Conservation (phyloP, 2,888 invertebrate species). For the Labia minor region DNA sequence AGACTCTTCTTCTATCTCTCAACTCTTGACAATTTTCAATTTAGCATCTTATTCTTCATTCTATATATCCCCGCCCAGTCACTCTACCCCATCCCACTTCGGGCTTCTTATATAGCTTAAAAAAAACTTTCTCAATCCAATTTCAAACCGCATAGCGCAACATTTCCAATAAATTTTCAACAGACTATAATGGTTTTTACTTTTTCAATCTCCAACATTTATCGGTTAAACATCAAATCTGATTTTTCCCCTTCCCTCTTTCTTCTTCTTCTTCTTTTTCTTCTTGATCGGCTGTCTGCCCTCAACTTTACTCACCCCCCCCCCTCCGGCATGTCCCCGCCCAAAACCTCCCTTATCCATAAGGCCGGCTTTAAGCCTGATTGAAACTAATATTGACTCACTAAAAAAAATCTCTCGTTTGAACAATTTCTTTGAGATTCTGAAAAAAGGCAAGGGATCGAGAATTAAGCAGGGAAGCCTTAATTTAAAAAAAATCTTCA, state of each 20-base stretch:
- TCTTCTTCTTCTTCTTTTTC: conserved; percentile 13
- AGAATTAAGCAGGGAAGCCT: neutral
- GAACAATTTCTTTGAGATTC: conserved; percentile 1
- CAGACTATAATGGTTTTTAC: conserved; percentile 13
- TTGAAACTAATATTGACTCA: conserved; percentile 8
- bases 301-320: neutral
- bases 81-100: neutral
- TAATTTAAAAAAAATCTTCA: neutral
- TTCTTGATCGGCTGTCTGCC: conserved; percentile 2
- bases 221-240: conserved; percentile 13
- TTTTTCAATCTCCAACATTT: conserved; percentile 13
- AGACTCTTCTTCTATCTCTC: neutral
- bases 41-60: conserved; percentile 13
- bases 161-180: conserved; percentile 7
- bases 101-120: conserved; percentile 3
- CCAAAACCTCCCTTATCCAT: neutral
- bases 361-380: conserved; percentile 8
- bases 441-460: neutral
- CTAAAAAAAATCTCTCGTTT: neutral
- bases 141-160: conserved; percentile 13
- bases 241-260: neutral
- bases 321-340: neutral
- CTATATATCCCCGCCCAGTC: neutral
- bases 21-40: conserved; percentile 5
- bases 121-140: conserved; percentile 7